Base-by-base conservation (phyloP, 2,113 vertebrate species). In the Poecilia latipinna region DNA sequence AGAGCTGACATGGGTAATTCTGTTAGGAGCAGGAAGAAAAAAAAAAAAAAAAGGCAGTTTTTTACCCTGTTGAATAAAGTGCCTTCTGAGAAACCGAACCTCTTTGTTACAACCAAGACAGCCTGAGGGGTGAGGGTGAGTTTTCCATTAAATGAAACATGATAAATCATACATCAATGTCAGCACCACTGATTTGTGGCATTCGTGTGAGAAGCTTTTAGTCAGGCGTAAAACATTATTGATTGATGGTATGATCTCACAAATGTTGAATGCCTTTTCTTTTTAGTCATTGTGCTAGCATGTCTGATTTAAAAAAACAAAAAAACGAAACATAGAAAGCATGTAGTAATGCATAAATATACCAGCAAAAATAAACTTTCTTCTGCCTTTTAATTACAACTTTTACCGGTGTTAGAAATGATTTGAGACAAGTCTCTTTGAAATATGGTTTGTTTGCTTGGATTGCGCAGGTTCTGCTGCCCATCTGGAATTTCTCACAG, bases 81-180 rank as follows among this genome's bases (percentile, higher is more conserved):
- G 70, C 80, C 75, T 74, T 80, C 77, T 68, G 69, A 74, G 67
- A 67, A 68, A 68, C 63, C 65, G 63, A 64, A 70, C 69, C 80
- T 35, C 62, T 82, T 82, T 72, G 67, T 79, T 66, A 64, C 78
- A 67, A 22, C 75, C 33, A 13, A 33, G 35, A 48, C 35, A 71
- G 65, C 63, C 31, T 19, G 54, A 63, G 67, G 33, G 29, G 0
- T 60, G 22, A 68, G 65, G 31, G 39, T 65, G 62, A 13, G 57
- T 24, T 44, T 57, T n/a, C 26, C 17, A 39, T 77, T 78, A 28
- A 76, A 60, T 24, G 48, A 72, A 63, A 54, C 61, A 24, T 66
- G 60, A 61, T 72, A 64, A 82, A 63, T 73, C 24, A 13, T 68
- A 62, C 31, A 42, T 29, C 2, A 3, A 19, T 19, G 35, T 71